These are phyloP conservation scores for Accipiter virgatus DNA, from an alignment of 2,113 vertebrate species.

Conservation along the genomic window DNA sequence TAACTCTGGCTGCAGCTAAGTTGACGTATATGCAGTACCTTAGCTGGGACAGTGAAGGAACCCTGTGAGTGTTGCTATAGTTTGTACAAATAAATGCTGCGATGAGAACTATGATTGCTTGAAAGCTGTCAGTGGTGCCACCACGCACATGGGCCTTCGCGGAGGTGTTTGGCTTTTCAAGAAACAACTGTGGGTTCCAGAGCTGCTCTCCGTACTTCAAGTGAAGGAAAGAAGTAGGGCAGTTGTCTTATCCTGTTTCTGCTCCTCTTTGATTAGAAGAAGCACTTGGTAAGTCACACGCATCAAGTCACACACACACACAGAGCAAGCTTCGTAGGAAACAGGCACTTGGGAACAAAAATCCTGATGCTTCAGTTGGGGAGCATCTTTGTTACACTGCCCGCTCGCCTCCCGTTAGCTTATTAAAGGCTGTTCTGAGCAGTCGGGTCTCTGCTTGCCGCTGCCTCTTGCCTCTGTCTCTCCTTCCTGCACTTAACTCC, in stretches of 20 bases:
- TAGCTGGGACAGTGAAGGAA: not conserved
- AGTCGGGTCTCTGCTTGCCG: accelerated
- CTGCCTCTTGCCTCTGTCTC: not conserved
- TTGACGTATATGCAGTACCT: not conserved
- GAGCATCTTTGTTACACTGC: not conserved
- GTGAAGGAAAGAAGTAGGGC: not conserved
- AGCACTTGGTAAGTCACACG: not conserved
- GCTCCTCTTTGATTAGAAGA: slow-evolving; percentile 22
- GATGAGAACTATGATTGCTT: not conserved
- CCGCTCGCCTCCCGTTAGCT: not conserved
- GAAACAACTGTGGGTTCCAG: not conserved
- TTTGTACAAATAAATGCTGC: not conserved
- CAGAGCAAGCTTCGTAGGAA: not conserved
- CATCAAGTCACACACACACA: not conserved
- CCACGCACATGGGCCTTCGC: accelerated
- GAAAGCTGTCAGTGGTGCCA: not conserved
- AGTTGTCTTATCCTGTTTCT: not conserved
- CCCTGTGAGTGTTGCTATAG: not conserved
- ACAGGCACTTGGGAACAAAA: not conserved
- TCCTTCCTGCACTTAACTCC: not conserved
- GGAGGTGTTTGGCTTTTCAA: not conserved
- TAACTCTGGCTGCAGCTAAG: not conserved
- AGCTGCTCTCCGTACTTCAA: slow-evolving; percentile 16
- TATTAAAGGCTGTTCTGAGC: not conserved
- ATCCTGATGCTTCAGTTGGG: not conserved